Base-by-base conservation (phyloP, 2,888 invertebrate genomes). In the Agonopterix alstromeriana region DNA sequence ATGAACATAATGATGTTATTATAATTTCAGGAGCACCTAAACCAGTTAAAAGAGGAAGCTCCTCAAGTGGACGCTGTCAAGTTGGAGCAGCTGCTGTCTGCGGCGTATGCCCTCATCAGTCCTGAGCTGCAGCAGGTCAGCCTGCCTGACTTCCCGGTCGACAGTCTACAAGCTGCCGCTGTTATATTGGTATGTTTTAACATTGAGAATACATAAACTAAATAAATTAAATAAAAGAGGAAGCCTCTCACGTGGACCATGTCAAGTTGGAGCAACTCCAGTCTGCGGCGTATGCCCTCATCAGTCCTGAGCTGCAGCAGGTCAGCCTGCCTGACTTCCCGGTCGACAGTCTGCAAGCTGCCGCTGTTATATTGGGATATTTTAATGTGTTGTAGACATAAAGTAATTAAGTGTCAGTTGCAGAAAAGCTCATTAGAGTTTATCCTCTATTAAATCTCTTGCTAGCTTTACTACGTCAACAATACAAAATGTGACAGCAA, bases 281-380 rank as follows among this genome's bases (percentile, higher is more conserved):
- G 53, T 94, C 95, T 1, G 94, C 94, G 53, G 95, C 94, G 0
- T 92, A 94, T 66, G 96, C 96, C 0, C 89, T 98, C 48, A 90
- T 94, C 57, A 93, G 94, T 11, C 92, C 93, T 5, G 97, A 97
- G 74, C 91, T 95, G 43, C 86, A 86, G 63, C 81, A 85, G 50
- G 87, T 97, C 49, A 94, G 93, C 48, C 80, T 98, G 50, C 97
- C 97, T 0, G 97, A 98, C 82, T 98, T 98, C 75, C 98, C 98
- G 0, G 74, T 97, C 1, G 96, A 97, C 67, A 96, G 93, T 78
- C 77, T 98, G 45, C 78, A 86, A 0, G 73, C 90, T 4, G 92
- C 93, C 35, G 94, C 93, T 3, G 76, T 85, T 53, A 91, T 96
- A 53, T 65, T 96, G 91, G 95, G 87, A 92, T 73, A 8, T 38